Percentiles rank a stretch among this genome's conserved stretches.
Conservation (phyloP, 1,140 invertebrate species). For the Pseudomyrmex cubaensis region DNA sequence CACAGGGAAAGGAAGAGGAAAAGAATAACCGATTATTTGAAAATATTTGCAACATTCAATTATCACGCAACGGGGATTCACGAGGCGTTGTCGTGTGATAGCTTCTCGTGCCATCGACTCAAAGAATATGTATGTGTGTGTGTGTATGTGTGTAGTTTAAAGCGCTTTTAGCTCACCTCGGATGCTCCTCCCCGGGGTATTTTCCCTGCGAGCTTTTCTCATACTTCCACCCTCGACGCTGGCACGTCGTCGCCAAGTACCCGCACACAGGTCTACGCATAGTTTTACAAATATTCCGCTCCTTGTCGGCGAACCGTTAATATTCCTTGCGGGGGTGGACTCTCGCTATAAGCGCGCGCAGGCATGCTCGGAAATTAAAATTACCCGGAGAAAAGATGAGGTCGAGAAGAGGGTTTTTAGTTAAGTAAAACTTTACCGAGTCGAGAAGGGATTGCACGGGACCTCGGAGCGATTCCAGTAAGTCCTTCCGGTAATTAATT, state of each 20-base stretch:
- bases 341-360: slow-evolving; percentile 18
- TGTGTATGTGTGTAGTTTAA: slow-evolving; percentile 72
- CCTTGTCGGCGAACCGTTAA: slow-evolving; percentile 77
- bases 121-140: slow-evolving; percentile 19
- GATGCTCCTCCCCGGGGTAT: slow-evolving; percentile 76
- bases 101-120: slow-evolving; percentile 52
- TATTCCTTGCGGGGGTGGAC: slow-evolving; percentile 67
- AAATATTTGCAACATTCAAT: slow-evolving; percentile 55
- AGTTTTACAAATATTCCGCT: slow-evolving; percentile 83
- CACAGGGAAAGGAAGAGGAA: no score
- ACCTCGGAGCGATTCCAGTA: neutral
- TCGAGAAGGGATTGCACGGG: neutral
- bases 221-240: slow-evolving; percentile 73
- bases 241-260: slow-evolving; percentile 75
- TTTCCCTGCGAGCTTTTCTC: slow-evolving; percentile 79
- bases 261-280: slow-evolving; percentile 77
- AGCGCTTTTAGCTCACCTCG: slow-evolving; percentile 78
- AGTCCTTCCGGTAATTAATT: slow-evolving; percentile 1
- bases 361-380: slow-evolving; percentile 73
- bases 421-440: neutral
- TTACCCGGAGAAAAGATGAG: slow-evolving; percentile 48
- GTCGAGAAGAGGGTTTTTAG: slow-evolving; percentile 12
- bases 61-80: slow-evolving; percentile 18
- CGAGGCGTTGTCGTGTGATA: neutral
- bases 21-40: slow-evolving; percentile 1